phyloP scores from a whole-genome alignment of 2,113 vertebrate species.

The Rhinolophus ferrumequinum region DNA sequence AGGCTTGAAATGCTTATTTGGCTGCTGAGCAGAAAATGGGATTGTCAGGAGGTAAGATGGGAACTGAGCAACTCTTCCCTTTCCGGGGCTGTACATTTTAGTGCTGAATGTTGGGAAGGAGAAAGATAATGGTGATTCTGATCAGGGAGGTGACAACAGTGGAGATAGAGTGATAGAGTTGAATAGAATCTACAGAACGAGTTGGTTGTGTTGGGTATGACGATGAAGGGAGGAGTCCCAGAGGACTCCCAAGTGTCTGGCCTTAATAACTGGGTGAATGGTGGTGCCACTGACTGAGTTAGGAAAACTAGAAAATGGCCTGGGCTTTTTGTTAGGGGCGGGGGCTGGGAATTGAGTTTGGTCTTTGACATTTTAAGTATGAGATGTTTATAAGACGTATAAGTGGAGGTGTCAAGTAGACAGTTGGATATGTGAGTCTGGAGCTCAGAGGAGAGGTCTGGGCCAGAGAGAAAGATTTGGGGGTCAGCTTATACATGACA shows the following conservation, averaged over 20 bases:
- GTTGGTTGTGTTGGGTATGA: neutral
- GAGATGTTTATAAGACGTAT: neutral
- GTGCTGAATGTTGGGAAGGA: neutral
- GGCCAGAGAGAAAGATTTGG: neutral
- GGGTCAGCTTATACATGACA: neutral
- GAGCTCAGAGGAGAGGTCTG: neutral
- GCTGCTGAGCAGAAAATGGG: neutral
- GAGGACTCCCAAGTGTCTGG: neutral
- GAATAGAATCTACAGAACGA: neutral
- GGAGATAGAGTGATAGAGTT: neutral
- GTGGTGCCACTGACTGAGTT: neutral
- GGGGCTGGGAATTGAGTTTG: neutral
- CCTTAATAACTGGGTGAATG: neutral
- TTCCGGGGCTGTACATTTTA: neutral
- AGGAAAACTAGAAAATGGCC: neutral
- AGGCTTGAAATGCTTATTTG: neutral
- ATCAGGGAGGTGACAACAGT: neutral
- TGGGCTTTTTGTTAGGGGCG: neutral
- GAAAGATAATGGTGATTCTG: neutral
- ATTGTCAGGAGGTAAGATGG: neutral
- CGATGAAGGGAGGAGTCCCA: neutral
- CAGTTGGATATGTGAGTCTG: neutral
- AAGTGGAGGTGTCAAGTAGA: neutral
- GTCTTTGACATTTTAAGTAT: neutral
- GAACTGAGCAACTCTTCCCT: neutral